Evolutionary conservation across 2,113 vertebrate species (phyloP).

Genomic region (Diadophis punctatus): DNA sequence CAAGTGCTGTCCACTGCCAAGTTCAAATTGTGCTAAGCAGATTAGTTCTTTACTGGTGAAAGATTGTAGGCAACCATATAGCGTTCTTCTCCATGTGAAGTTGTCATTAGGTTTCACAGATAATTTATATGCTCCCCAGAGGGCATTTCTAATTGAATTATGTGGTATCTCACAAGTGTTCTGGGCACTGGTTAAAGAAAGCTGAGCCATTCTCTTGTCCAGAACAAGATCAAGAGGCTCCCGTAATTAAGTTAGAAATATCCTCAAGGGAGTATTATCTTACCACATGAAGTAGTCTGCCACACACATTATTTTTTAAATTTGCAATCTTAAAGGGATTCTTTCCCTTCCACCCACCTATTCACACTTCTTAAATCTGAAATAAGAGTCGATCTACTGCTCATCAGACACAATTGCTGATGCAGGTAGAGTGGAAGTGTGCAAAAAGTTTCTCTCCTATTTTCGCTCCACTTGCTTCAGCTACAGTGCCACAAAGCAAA

Average conservation of each 20-base stretch:
- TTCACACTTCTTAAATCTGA: rapidly evolving
- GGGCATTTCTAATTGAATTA: constrained; percentile 72
- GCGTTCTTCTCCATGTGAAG: constrained; percentile 58
- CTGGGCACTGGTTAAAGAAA: constrained; percentile 40
- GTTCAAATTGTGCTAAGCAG: constrained; percentile 68
- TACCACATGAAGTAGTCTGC: constrained; percentile 30
- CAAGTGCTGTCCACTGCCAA: constrained; percentile 43
- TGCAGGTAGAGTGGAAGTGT: neutral
- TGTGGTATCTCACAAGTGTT: constrained; percentile 68
- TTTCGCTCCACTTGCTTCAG: neutral
- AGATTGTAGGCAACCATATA: constrained; percentile 68
- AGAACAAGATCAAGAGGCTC: constrained; percentile 63
- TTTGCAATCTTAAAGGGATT: constrained; percentile 9
- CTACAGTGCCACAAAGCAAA: rapidly evolving
- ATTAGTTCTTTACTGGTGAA: constrained; percentile 68
- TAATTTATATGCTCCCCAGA: constrained; percentile 70
- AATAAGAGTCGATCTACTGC: rapidly evolving
- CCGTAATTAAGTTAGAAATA: constrained; percentile 65
- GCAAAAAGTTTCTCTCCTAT: neutral
- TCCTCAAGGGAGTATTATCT: constrained; percentile 46
- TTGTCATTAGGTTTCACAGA: constrained; percentile 70
- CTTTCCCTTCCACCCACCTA: neutral
- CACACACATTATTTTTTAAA: neutral
- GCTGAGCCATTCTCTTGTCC: constrained; percentile 11
- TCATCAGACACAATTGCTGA: neutral